Evolutionary conservation across 2,888 invertebrate genomes (phyloP), one percentile per base, ranked within the genome.

Genomic region (Plagodis pulveraria): DNA sequence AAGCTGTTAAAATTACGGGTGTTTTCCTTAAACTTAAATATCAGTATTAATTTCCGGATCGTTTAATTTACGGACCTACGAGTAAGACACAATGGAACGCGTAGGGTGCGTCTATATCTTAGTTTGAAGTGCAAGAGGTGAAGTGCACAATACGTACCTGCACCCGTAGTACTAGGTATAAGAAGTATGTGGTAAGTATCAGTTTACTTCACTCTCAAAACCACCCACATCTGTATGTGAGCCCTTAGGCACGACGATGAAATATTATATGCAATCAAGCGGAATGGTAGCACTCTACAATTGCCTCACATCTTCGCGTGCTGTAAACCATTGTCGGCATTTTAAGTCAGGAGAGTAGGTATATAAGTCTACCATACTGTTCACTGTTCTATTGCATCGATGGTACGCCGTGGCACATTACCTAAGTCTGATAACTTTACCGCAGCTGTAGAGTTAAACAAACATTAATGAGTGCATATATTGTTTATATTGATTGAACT

Each of bases 201-300:
- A 43, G 42, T 43, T 38, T 22, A 33, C 34, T 41, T 45, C 22
- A 50, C 33, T 38, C 38, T 22, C 41, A 35, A 45, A 22, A 22
- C 22, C 1, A 2, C 11, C 8, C 41, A 34, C 41, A 49, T 36
- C 41, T 49, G 40, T 50, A 55, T 56, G 54, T 50, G 11, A 58
- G 55, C 50, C 48, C 50, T 50, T 47, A 54, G 58, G 50, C 54
- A 51, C 41, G 50, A 67, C 80, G 72, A 76, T 79, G 78, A 80
- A 82, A 84, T 83, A 85, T 83, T 79, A 86, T 83, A 80, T 80
- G 84, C 84, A 86, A 88, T 89, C 84, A 85, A 81, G 76, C 74
- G 76, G 71, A 87, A 86, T 83, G 81, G 80, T 72, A 73, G 75
- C 72, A 73, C 73, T 77, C 71, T 67, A 72, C 71, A 78, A 82